phyloP scores from a whole-genome alignment of 2,888 invertebrate genomes.

The Drosophila quinaria region DNA sequence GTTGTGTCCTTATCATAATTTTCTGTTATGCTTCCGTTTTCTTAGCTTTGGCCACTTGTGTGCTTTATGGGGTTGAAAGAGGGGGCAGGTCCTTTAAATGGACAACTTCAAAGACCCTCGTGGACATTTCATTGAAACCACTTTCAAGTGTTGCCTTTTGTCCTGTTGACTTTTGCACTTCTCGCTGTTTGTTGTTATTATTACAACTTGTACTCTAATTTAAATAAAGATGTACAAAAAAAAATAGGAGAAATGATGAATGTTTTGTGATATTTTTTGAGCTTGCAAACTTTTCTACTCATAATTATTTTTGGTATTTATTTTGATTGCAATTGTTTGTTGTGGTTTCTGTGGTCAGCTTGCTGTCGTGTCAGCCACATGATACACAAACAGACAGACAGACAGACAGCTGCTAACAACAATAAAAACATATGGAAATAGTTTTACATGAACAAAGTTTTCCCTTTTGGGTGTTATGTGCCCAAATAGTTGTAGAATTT shows the following conservation, averaged over 20 bases:
- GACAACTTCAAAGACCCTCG: slow-evolving; percentile 67
- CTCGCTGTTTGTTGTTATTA: slow-evolving; percentile 4
- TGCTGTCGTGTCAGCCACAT: slow-evolving; percentile 28
- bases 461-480: slow-evolving; percentile 32
- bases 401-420: slow-evolving; percentile 9
- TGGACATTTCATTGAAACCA: slow-evolving; percentile 66
- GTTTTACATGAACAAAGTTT: slow-evolving; percentile 51
- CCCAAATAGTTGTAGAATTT: slow-evolving; percentile 34
- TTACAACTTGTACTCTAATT: slow-evolving; percentile 58
- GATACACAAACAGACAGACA: slow-evolving; percentile 5
- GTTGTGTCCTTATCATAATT: slow-evolving; percentile 62
- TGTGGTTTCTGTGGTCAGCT: slow-evolving; percentile 65
- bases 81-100: slow-evolving; percentile 35
- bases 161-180: slow-evolving; percentile 26
- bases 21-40: slow-evolving; percentile 58
- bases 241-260: slow-evolving; percentile 18
- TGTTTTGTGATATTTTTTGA: slow-evolving; percentile 25
- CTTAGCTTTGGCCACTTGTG: slow-evolving; percentile 35
- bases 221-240: slow-evolving; percentile 20
- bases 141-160: slow-evolving; percentile 42
- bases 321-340: slow-evolving; percentile 65
- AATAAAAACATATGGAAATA: slow-evolving; percentile 39
- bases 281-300: slow-evolving; percentile 51
- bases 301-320: slow-evolving; percentile 65
- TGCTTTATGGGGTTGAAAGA: slow-evolving; percentile 14